Evolutionary conservation across 2,113 vertebrate genomes (phyloP).

Genomic region (Eubucco bourcierii): DNA sequence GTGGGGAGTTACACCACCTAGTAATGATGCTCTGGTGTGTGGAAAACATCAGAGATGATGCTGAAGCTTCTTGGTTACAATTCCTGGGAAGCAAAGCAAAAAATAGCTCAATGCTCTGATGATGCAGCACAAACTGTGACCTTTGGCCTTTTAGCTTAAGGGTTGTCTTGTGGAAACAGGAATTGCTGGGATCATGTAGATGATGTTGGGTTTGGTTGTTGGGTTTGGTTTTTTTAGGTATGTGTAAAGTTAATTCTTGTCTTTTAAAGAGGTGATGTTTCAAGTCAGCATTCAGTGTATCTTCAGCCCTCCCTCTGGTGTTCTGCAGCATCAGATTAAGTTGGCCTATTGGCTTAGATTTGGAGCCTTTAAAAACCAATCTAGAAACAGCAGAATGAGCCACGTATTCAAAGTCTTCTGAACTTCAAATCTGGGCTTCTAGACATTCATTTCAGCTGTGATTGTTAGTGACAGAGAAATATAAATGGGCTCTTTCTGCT

Average conservation of each 20-base stretch:
- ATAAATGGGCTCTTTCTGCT: conserved; percentile 49
- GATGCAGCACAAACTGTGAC: background rate
- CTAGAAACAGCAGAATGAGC: background rate
- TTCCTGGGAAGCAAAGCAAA: background rate
- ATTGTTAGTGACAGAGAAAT: conserved; percentile 23
- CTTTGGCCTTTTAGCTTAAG: background rate
- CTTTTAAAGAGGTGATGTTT: background rate
- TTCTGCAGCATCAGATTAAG: background rate
- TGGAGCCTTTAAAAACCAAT: background rate
- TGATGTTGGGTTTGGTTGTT: background rate
- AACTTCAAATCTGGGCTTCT: background rate
- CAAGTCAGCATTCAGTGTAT: background rate
- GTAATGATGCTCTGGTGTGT: rapidly evolving
- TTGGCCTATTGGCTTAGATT: background rate
- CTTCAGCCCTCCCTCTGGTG: rapidly evolving
- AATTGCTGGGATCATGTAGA: background rate
- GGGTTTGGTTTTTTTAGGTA: too few relatives aligned
- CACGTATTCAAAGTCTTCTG: background rate
- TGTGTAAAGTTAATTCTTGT: background rate
- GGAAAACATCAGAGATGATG: background rate
- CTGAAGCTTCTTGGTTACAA: background rate
- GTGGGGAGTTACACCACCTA: background rate
- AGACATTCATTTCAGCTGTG: conserved; percentile 26
- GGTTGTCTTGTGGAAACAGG: background rate
- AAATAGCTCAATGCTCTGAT: background rate